Conservation (phyloP, 2,797 vertebrate genomes). For the Alauda arvensis region DNA sequence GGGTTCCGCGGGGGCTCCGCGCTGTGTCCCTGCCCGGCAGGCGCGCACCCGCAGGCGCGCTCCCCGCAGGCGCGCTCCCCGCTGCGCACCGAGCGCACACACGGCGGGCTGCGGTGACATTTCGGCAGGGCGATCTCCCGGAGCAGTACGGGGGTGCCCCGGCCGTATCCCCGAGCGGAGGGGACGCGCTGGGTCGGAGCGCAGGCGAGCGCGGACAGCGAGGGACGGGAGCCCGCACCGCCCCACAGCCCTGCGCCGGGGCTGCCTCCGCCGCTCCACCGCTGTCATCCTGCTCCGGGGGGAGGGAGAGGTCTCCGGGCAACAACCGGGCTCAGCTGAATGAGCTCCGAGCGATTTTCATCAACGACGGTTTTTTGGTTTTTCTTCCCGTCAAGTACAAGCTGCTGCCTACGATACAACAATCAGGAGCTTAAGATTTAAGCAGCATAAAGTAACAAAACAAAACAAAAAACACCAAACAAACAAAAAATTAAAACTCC, state of each 20-base stretch:
- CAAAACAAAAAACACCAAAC: background rate
- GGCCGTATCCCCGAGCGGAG: fast-evolving
- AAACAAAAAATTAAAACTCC: background rate
- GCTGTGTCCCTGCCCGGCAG: fast-evolving
- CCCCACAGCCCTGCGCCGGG: fast-evolving
- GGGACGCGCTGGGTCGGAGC: background rate
- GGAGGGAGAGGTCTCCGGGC: background rate
- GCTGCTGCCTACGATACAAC: background rate
- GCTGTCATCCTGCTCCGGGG: fast-evolving
- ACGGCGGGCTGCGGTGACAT: fast-evolving
- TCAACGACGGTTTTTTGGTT: fast-evolving
- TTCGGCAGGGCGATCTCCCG: background rate
- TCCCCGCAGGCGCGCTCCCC: fast-evolving
- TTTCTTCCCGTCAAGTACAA: background rate
- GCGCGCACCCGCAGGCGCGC: fast-evolving
- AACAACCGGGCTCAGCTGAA: background rate
- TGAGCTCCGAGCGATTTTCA: background rate
- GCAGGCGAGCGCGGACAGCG: background rate
- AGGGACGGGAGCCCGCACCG: background rate
- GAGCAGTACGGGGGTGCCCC: background rate
- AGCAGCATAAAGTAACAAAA: background rate
- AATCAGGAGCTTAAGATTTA: background rate
- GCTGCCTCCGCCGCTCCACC: background rate
- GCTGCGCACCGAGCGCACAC: background rate
- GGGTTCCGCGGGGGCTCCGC: fast-evolving